Base-by-base conservation (phyloP, 2,797 vertebrate genomes). In the Sorex maritimensis region DNA sequence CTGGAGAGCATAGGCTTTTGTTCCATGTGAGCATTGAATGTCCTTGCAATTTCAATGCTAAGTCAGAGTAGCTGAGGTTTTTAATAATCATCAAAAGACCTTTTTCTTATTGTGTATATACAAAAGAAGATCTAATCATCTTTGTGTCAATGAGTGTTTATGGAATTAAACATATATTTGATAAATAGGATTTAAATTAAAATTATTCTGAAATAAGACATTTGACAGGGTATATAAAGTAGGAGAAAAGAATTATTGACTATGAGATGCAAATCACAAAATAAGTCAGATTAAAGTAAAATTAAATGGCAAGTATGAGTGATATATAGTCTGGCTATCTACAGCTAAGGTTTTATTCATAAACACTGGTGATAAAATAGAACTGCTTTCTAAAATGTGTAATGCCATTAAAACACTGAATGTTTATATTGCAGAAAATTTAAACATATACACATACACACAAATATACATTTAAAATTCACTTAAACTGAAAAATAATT, bases 231-330 rank as follows among this genome's bases (percentile, higher is more conserved):
- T 3, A 49, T 93, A 63, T 19, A 38, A 95, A 58, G 5, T 58
- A 41, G 68, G 44, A 96, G 13, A 67, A 92, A 95, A 94, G 88
- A 82, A 2, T 96, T 95, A 97, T 49, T 95, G 86, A 92, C 58
- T 95, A 24, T 86, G 83, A 97, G 65, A 90, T 93, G 28, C 14
- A 97, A 82, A 97, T 63, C 61, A 90, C 30, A 92, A 83, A 89
- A 93, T 83, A 89, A 93, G 28, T 96, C 10, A 88, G n/a, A 86
- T 73, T 80, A 97, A 96, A 94, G 77, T 80, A 90, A 94, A 97
- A 94, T 75, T 90, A 97, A 95, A 94, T 77, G 23, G 88, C 92
- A 85, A 88, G 19, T 81, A 93, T 95, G 92, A 71, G 69, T 87
- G 65, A 93, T 95, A 93, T 74, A 95, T 88, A 91, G 75, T 55